Percentiles rank a stretch among this genome's conserved stretches.
phyloP scores from a whole-genome alignment of 2,797 vertebrate genomes.

The Lycodopsis pacificus region DNA sequence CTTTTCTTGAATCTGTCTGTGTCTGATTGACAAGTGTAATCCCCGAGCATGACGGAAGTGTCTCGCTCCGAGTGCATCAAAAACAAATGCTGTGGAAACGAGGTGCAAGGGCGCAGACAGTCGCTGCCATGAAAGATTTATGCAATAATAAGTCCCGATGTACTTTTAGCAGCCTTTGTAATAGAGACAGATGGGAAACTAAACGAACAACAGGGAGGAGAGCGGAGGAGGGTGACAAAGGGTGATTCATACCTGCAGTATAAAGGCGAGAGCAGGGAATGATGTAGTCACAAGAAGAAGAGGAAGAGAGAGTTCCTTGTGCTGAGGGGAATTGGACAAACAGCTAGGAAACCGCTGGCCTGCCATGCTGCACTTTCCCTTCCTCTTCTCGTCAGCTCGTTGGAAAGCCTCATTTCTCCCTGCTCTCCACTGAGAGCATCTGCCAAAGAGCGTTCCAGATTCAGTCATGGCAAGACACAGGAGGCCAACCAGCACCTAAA shows the following conservation, averaged over 20 bases:
- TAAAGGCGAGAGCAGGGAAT: conserved; percentile 61
- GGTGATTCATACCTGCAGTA: conserved; percentile 77
- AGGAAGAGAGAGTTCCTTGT: conserved; percentile 61
- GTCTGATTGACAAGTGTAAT: conserved; percentile 70
- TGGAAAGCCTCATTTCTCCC: conserved; percentile 68
- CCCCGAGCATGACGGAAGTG: conserved; percentile 45
- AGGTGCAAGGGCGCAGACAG: conserved; percentile 38
- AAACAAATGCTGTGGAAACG: conserved; percentile 58
- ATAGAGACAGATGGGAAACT: conserved; percentile 74
- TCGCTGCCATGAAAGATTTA: conserved; percentile 54
- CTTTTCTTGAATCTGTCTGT: conserved; percentile 33
- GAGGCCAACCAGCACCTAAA: conserved; percentile 36
- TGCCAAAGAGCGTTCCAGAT: conserved; percentile 61
- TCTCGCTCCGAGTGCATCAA: conserved; percentile 42
- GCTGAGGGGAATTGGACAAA: conserved; percentile 66
- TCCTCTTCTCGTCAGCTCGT: conserved; percentile 49
- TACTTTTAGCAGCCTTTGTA: conserved; percentile 75
- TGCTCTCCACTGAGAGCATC: conserved; percentile 57
- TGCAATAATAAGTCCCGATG: conserved; percentile 70
- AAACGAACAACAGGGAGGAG: conserved; percentile 62
- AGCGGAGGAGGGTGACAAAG: conserved; percentile 70
- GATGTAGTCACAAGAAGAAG: conserved; percentile 72
- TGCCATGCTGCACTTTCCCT: conserved; percentile 37
- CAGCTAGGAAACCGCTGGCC: conserved; percentile 50
- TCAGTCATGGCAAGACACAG: conserved; percentile 50